These are phyloP conservation scores for Serinus canaria DNA, from an alignment of 2,113 vertebrate species.

Conservation along the genomic window DNA sequence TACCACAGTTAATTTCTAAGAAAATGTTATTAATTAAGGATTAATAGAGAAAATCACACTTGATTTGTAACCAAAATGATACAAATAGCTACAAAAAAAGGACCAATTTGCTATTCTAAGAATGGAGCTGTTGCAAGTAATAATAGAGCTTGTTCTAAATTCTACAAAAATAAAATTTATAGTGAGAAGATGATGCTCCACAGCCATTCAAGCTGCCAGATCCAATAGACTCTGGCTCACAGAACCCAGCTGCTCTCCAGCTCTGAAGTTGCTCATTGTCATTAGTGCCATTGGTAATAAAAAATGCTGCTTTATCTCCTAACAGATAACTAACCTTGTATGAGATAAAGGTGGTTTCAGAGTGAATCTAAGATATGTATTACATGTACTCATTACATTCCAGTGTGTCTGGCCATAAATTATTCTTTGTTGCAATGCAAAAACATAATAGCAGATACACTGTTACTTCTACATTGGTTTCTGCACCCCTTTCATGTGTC, in stretches of 20 bases:
- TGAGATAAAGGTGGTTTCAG: background rate
- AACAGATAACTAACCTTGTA: background rate
- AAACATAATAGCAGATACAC: background rate
- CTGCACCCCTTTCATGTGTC: background rate
- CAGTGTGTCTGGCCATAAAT: background rate
- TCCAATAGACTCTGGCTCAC: background rate
- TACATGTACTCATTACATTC: background rate
- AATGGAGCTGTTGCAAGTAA: background rate
- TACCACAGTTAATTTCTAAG: background rate
- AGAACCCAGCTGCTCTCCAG: background rate
- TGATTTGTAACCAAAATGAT: background rate
- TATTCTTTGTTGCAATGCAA: background rate
- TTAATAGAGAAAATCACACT: background rate
- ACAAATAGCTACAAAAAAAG: background rate
- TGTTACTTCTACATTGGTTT: background rate
- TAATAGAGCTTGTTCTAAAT: background rate
- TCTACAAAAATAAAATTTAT: background rate
- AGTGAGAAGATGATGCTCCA: background rate
- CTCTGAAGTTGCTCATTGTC: background rate
- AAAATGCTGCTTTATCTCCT: background rate
- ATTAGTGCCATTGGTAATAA: rapidly evolving
- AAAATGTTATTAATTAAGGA: background rate
- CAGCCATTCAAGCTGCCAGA: background rate
- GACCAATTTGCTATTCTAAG: background rate
- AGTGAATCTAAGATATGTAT: background rate